Evolutionary conservation across 2,113 vertebrate species (phyloP).

Genomic region (Pandion haliaetus): DNA sequence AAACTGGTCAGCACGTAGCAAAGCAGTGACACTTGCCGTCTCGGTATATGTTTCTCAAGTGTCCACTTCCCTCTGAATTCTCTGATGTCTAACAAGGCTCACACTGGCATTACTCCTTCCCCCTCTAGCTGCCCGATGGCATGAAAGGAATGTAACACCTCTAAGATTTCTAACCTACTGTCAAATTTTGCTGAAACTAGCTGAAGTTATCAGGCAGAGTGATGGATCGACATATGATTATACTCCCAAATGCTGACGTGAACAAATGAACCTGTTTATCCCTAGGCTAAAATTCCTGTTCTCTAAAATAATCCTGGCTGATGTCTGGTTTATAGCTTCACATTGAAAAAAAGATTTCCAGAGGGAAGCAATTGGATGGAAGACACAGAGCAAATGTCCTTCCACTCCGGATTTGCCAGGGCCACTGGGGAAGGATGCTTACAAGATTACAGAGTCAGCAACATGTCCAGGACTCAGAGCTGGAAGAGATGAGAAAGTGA

Average conservation of each 20-base stretch:
- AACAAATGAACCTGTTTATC: not conserved
- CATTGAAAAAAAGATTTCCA: not conserved
- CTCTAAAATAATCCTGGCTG: not conserved
- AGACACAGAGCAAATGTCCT: not conserved
- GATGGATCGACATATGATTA: not conserved
- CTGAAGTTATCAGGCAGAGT: not conserved
- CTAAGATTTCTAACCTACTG: not conserved
- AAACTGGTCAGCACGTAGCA: fast-evolving
- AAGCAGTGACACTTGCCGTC: not conserved
- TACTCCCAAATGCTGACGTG: not conserved
- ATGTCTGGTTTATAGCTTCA: not conserved
- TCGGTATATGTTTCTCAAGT: not conserved
- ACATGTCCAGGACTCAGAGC: not conserved
- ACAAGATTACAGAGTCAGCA: not conserved
- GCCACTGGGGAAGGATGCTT: not conserved
- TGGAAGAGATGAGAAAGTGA: not conserved
- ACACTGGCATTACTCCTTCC: not conserved
- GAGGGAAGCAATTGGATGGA: not conserved
- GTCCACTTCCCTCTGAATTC: not conserved
- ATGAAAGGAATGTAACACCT: not conserved
- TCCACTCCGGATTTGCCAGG: not conserved
- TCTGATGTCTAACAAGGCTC: not conserved
- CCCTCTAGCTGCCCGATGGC: not conserved
- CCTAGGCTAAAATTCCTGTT: not conserved
- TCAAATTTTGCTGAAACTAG: not conserved